Evolutionary conservation across 1,140 invertebrate species (phyloP), one percentile per base, ranked within the genome.

Genomic region (Drosophila saltans): DNA sequence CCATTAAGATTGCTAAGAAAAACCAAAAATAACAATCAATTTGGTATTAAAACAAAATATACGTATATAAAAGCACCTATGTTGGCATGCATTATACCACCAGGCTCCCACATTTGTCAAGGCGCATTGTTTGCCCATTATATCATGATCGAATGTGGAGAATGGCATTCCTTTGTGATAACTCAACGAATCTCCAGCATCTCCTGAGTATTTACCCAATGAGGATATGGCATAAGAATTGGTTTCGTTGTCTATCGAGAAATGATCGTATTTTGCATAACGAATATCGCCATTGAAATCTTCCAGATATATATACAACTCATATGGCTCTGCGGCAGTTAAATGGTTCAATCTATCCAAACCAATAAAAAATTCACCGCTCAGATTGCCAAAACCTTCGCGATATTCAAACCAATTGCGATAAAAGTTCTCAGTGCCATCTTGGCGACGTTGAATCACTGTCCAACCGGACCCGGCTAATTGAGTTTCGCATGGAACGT

Each of bases 111-210:
- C 93, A 67, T 95, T 95, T 28, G 93, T 92, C 24, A 93, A 79
- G 0, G 96, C 95, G 89, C 96, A 97, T 26, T 94, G 94, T 7
- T 71, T 64, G 1, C 94, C 94, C 57, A 94, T 94, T 74, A 95
- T 94, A 88, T 97, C 96, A 11, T 93, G 88, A 75, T 86, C 83
- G 9, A 67, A 86, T 24, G 83, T 86, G 3, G 83, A 80, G 40
- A 86, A 86, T 1, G 83, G 76, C 73, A 48, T 83, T 7, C 61
- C 69, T 67, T 59, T 60, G 40, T 86, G 83, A 56, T 88, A 88
- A 3, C 7, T 61, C 48, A 86, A 55, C 0, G 83, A 83, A 69
- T 86, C 84, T 0, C 83, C 83, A 1, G 83, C 83, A 67, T 86
- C 80, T 9, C 83, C 83, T 0, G 76, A 63, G 40, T 83, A 86